Conservation (phyloP, 1,140 invertebrate species). For the Rhynchophorus ferrugineus region DNA sequence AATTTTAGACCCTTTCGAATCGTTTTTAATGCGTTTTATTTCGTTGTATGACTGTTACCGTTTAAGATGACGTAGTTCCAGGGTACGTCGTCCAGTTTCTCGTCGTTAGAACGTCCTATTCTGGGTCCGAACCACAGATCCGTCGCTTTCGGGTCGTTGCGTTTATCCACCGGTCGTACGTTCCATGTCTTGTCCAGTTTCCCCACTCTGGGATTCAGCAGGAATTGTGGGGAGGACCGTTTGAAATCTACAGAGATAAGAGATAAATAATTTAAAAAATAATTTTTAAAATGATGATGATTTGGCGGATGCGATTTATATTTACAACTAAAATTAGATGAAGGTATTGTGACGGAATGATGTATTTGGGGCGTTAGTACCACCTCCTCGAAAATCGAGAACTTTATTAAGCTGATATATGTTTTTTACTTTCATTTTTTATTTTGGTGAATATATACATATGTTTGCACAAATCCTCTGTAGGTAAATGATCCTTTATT, state of each 20-base stretch:
- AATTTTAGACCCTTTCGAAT: too few relatives aligned
- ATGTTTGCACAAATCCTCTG: too few relatives aligned
- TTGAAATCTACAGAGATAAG: constrained; percentile 12
- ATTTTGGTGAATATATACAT: too few relatives aligned
- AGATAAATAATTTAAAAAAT: neutral
- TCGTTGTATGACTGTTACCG: constrained; percentile 3
- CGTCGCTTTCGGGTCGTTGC: constrained; percentile 16
- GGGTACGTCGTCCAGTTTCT: constrained; percentile 2
- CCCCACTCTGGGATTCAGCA: constrained; percentile 9
- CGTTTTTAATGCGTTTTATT: too few relatives aligned
- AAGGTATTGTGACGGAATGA: too few relatives aligned
- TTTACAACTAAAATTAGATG: too few relatives aligned
- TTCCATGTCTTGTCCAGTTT: constrained; percentile 15
- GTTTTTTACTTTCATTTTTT: too few relatives aligned
- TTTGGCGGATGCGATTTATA: neutral
- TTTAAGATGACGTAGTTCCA: constrained; percentile 15
- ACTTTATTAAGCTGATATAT: too few relatives aligned
- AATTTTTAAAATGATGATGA: neutral
- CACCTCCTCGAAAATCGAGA: too few relatives aligned
- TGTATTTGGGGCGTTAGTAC: too few relatives aligned
- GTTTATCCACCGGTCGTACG: constrained; percentile 2
- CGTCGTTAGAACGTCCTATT: constrained; percentile 15
- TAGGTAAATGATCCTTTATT: too few relatives aligned
- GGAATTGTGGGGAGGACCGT: constrained; percentile 9
- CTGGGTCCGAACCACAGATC: constrained; percentile 23